Evolutionary conservation across 2,888 invertebrate species (phyloP), one percentile per base, ranked within the genome.

Genomic region (Melanophora roralis): DNA sequence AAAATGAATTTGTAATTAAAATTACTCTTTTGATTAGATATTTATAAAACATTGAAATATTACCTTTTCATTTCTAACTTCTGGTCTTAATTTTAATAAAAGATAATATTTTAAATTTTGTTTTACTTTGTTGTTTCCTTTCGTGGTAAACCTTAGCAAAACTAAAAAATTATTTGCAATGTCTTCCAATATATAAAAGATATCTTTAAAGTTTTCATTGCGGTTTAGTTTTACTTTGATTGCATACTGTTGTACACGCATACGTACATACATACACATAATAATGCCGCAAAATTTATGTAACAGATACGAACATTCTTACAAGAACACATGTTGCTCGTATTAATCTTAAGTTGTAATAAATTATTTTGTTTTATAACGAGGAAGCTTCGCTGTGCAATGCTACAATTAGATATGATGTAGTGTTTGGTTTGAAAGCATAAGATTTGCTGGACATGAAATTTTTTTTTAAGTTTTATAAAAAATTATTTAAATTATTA

Each of bases 161-260:
- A 34, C 8, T 53, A 32, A 32, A 16, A 6, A 16, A 14, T 53
- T 45, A 9, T 4, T 1, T 1, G 14, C 14, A 40, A 11, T 14
- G 8, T 19, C 32, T 60, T 32, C 12, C 32, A 60, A 32, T 19
- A 34, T n/a, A n/a, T 55, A 11, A 59, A 34, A 47, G 21, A 72
- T 72, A 62, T 62, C 53, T 71, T 53, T 34, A 60, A 45, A 62
- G 60, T 71, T 71, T 72, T 16, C 55, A 53, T 62, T 43, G n/a
- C n/a, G 53, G 53, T 62, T 53, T 62, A 14, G 32, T 49, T 57
- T 72, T 32, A 62, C 43, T 55, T 62, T 43, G 45, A 55, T 68
- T 68, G 36, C 68, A 45, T 9, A 14, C 11, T 19, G 14, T 43
- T 14, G 19, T 40, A 40, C 67, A 43, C 1, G 12, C n/a, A 27